Percentiles rank a stretch among this genome's conserved stretches.
Evolutionary conservation across 2,888 invertebrate species (phyloP).

Genomic region (Elmis aenea): DNA sequence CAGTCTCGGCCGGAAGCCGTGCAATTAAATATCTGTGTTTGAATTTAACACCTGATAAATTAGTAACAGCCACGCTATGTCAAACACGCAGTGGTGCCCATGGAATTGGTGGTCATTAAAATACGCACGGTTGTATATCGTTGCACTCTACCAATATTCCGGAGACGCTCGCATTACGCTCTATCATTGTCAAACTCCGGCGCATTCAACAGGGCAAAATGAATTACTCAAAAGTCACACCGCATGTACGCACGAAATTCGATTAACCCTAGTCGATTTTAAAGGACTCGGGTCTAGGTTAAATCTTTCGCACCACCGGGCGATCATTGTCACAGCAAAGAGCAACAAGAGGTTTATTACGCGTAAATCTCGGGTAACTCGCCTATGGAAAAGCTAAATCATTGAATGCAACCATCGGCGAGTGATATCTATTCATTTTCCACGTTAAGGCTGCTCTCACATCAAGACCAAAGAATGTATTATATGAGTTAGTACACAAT

Average conservation of each 20-base stretch:
- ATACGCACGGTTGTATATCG: conserved; percentile 13
- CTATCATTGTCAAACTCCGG: conserved; percentile 25
- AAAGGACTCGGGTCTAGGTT: conserved; percentile 12
- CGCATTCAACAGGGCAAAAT: conserved; percentile 23
- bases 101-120: conserved; percentile 31
- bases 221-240: conserved; percentile 22
- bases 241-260: conserved; percentile 29
- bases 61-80: conserved; percentile 32
- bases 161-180: conserved; percentile 22
- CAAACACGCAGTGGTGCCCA: conserved; percentile 28
- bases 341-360: no score
- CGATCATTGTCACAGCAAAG: no score
- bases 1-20: conserved; percentile 36
- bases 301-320: conserved; percentile 6
- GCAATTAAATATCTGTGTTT: conserved; percentile 39
- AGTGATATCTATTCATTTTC: no score
- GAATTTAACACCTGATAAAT: conserved; percentile 43
- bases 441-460: no score
- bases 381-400: no score
- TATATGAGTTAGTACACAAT: no score
- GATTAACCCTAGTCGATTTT: conserved; percentile 22
- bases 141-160: conserved; percentile 18
- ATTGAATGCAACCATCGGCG: no score
- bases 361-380: no score
- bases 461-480: no score